Conservation (phyloP, 2,113 vertebrate genomes). For the Cyanocitta stelleri region DNA sequence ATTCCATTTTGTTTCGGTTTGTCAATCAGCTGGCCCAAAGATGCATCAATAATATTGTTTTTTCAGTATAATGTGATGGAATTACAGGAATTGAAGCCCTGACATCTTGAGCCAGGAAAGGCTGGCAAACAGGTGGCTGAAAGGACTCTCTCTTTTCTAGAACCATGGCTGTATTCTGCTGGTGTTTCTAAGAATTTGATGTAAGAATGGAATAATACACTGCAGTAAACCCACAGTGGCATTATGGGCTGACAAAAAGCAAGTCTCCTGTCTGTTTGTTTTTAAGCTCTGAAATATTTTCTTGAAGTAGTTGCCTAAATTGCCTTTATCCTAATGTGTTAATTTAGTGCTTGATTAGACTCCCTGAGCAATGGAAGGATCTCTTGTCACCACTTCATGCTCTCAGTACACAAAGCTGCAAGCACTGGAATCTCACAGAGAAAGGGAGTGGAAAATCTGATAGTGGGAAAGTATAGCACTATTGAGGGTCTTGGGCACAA, state of each 20-base stretch:
- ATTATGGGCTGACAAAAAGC: not conserved
- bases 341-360: not conserved
- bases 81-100: not conserved
- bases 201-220: not conserved
- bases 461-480: not conserved
- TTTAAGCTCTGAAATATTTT: not conserved
- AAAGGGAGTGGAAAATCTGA: not conserved
- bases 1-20: not conserved
- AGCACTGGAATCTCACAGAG: not conserved
- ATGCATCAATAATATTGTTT: rapidly evolving
- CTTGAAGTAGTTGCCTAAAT: not conserved
- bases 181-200: not conserved
- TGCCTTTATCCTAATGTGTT: not conserved
- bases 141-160: not conserved
- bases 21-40: not conserved
- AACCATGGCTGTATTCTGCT: not conserved
- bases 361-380: not conserved
- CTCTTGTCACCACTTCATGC: not conserved
- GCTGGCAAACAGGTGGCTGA: not conserved
- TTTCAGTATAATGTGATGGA: not conserved
- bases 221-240: not conserved
- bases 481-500: not conserved
- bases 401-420: not conserved
- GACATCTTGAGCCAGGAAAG: not conserved
- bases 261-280: not conserved